phyloP scores from a whole-genome alignment of 2,797 vertebrate genomes.

The Coranthus polyacanthus region DNA sequence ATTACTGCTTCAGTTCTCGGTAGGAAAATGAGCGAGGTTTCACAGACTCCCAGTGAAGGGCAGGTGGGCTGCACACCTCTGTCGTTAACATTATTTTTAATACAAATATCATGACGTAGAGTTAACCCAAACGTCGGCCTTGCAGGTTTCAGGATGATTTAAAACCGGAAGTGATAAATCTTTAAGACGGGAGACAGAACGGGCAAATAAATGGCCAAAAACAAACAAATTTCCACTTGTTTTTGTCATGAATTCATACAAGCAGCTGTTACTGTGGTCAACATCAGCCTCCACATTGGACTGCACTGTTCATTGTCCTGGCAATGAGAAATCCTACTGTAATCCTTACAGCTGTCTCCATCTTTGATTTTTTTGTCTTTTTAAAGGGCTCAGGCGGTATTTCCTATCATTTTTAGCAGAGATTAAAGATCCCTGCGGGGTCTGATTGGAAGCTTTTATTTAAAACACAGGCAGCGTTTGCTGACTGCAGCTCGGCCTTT shows the following conservation, averaged over 20 bases:
- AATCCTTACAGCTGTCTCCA: background rate
- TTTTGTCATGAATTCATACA: too few species aligned
- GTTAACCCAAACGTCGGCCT: too few species aligned
- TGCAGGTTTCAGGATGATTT: too few species aligned
- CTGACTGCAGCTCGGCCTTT: slow-evolving; percentile 28
- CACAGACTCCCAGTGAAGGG: too few species aligned
- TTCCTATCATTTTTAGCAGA: background rate
- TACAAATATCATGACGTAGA: too few species aligned
- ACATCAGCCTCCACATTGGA: background rate
- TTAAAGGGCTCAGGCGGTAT: background rate
- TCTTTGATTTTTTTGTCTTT: too few species aligned
- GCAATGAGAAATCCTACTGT: background rate
- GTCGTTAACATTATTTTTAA: too few species aligned
- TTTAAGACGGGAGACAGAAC: background rate
- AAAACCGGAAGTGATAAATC: too few species aligned
- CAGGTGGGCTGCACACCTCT: too few species aligned
- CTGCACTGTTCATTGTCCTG: background rate
- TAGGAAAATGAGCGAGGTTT: too few species aligned
- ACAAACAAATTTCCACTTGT: background rate
- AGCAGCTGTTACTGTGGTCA: too few species aligned
- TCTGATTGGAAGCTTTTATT: background rate
- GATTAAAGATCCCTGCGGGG: background rate
- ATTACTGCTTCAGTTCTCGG: too few species aligned
- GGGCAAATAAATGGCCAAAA: background rate
- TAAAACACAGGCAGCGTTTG: background rate